Evolutionary conservation across 2,888 invertebrate species (phyloP).

Genomic region (Platycnemis pennipes): DNA sequence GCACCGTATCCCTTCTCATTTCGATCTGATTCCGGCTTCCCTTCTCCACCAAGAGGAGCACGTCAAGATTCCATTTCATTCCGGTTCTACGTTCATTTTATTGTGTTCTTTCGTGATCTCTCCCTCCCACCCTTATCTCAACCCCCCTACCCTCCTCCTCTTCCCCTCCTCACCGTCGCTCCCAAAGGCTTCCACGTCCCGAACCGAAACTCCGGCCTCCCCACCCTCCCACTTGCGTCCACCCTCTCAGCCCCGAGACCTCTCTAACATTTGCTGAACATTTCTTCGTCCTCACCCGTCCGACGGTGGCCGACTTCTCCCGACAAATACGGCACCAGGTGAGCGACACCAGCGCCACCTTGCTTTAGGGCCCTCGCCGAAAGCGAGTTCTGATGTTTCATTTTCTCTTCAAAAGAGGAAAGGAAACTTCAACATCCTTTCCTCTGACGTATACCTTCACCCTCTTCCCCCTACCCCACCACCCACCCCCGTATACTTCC

Average conservation of each 20-base stretch:
- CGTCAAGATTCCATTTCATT: conserved; percentile 16
- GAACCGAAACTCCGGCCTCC: not conserved
- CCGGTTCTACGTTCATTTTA: not conserved
- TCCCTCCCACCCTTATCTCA: not conserved
- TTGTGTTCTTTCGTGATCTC: not conserved
- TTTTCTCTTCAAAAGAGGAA: not conserved
- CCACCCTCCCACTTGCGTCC: not conserved
- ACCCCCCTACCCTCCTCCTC: not conserved
- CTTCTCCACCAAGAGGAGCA: not conserved
- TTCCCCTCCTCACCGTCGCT: not conserved
- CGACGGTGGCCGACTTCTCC: not conserved
- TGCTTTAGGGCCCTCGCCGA: not conserved
- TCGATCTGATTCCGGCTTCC: conserved; percentile 5
- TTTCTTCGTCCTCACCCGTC: not conserved
- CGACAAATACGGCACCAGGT: not conserved
- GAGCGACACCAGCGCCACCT: not conserved
- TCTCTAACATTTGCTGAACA: no score
- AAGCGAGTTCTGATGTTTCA: conserved; percentile 2
- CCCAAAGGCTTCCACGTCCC: not conserved
- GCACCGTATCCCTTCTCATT: conserved; percentile 22
- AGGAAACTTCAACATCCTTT: not conserved
- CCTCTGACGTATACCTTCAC: not conserved
- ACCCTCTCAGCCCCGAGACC: no score
- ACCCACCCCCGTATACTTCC: not conserved
- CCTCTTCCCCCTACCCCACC: not conserved